Evolutionary conservation across 1,140 invertebrate genomes (phyloP).

Genomic region (Nymphalis io): DNA sequence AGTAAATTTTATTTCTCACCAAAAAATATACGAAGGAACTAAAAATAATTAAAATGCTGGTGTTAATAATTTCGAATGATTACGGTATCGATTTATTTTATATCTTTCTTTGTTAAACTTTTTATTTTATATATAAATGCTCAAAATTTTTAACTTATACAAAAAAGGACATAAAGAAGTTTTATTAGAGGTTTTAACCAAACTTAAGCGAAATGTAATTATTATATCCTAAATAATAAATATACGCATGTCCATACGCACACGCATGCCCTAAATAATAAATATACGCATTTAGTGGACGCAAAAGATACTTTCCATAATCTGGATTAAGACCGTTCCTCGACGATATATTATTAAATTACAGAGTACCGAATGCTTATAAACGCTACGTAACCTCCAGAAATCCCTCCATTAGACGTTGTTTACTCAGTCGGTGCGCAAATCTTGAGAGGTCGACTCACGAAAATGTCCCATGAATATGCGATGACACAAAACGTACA

Average conservation of each 20-base stretch:
- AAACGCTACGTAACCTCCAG: slow-evolving; percentile 43
- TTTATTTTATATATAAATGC: too few relatives aligned
- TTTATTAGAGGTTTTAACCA: too few relatives aligned
- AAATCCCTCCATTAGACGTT: slow-evolving; percentile 44
- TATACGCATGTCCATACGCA: too few relatives aligned
- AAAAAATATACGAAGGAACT: slow-evolving; percentile 4
- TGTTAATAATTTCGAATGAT: too few relatives aligned
- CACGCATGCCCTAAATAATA: not conserved
- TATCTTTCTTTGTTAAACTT: not conserved
- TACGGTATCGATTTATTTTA: too few relatives aligned
- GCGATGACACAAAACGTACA: slow-evolving; percentile 79
- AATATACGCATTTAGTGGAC: slow-evolving; percentile 7
- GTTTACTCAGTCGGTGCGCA: slow-evolving; percentile 52
- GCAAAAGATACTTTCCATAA: slow-evolving; percentile 1
- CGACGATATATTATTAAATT: slow-evolving; percentile 15
- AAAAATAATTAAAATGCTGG: too few relatives aligned
- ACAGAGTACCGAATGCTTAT: slow-evolving; percentile 44
- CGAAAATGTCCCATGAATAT: slow-evolving; percentile 79
- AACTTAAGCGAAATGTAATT: too few relatives aligned
- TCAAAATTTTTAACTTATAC: too few relatives aligned
- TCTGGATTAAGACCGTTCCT: slow-evolving; percentile 6
- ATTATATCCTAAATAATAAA: too few relatives aligned
- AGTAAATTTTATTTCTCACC: slow-evolving; percentile 50
- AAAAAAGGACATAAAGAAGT: too few relatives aligned
- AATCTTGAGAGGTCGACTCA: slow-evolving; percentile 69